Conservation (phyloP, 2,113 vertebrate genomes). For the Hippocampus comes region DNA sequence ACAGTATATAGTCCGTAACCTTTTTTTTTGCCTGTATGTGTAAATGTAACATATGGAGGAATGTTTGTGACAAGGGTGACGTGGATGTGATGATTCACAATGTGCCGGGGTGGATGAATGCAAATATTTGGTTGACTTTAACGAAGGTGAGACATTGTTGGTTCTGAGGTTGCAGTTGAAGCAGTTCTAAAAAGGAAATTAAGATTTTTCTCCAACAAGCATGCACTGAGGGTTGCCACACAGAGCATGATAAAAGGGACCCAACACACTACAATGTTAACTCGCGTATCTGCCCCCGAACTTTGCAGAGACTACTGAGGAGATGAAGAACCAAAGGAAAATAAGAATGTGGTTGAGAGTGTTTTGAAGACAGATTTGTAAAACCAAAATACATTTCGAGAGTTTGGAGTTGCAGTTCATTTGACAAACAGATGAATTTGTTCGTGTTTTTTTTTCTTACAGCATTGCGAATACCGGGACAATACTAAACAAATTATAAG, state of each 20-base stretch:
- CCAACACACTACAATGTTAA: constrained; percentile 10
- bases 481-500: background rate
- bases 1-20: background rate
- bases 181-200: background rate
- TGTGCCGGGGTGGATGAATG: constrained; percentile 23
- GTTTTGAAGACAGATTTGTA: constrained; percentile 1
- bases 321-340: constrained; percentile 3
- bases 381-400: constrained; percentile 11
- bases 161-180: background rate
- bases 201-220: background rate
- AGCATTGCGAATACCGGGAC: background rate
- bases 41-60: background rate
- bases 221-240: constrained; percentile 6
- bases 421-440: no score
- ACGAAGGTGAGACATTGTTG: constrained; percentile 4
- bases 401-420: background rate
- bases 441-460: no score
- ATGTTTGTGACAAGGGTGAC: constrained; percentile 16
- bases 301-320: constrained; percentile 13
- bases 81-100: constrained; percentile 31
- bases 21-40: constrained; percentile 2
- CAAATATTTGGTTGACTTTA: constrained; percentile 1
- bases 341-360: constrained; percentile 13
- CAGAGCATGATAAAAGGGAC: background rate
- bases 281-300: constrained; percentile 16